phyloP scores from a whole-genome alignment of 2,797 vertebrate species.

The Leptoclinus maculatus region DNA sequence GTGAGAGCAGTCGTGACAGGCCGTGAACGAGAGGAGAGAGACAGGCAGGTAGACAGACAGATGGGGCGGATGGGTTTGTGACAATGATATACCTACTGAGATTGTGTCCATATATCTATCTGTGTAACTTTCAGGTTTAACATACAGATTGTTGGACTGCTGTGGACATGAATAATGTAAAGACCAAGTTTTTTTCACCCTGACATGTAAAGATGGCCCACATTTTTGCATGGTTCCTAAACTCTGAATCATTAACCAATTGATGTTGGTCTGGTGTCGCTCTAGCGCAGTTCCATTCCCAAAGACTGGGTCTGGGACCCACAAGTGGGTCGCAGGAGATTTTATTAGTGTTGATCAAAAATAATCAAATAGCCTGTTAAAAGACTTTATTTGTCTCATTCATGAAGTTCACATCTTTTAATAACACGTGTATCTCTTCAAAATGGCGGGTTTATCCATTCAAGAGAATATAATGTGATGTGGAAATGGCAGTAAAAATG shows the following conservation, averaged over 20 bases:
- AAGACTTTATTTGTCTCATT: too few relatives aligned
- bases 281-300: not conserved
- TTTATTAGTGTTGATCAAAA: not conserved
- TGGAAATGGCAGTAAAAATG: too few relatives aligned
- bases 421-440: too few relatives aligned
- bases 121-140: slow-evolving; percentile 45
- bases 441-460: too few relatives aligned
- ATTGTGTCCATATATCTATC: slow-evolving; percentile 54
- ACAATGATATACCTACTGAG: slow-evolving; percentile 50
- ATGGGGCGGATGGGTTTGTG: slow-evolving; percentile 42
- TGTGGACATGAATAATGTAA: slow-evolving; percentile 26
- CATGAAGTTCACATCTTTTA: too few relatives aligned
- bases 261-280: not conserved
- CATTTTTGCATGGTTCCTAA: not conserved
- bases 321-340: not conserved
- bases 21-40: slow-evolving; percentile 50
- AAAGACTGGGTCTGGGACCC: not conserved
- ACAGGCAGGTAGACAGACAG: slow-evolving; percentile 48
- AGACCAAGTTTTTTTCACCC: not conserved
- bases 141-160: slow-evolving; percentile 46
- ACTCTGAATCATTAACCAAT: not conserved
- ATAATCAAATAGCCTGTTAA: too few relatives aligned
- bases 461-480: too few relatives aligned
- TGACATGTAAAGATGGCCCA: slow-evolving; percentile 9
- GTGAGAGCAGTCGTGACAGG: slow-evolving; percentile 58